Conservation (phyloP, 2,888 invertebrate species). For the Nemotelus nigrinus region DNA sequence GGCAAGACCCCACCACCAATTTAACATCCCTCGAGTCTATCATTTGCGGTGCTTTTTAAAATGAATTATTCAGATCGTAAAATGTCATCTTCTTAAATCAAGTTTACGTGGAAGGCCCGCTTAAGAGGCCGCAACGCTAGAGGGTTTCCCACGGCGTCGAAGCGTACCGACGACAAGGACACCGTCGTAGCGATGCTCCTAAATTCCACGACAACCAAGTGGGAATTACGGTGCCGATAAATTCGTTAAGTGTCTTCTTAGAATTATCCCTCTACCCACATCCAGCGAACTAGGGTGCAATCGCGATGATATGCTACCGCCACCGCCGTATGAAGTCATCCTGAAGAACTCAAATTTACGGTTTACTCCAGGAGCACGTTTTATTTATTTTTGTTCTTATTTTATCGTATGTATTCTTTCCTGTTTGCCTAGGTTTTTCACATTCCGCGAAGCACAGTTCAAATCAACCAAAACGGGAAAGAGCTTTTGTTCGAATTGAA, state of each 20-base stretch:
- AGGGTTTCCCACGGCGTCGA: too few relatives aligned
- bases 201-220: conserved; percentile 42
- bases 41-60: conserved; percentile 47
- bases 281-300: neutral
- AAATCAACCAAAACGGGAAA: too few relatives aligned
- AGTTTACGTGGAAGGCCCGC: conserved; percentile 38
- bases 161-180: neutral
- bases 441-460: too few relatives aligned
- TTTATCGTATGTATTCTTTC: too few relatives aligned
- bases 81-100: conserved; percentile 48
- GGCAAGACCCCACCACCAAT: conserved; percentile 1
- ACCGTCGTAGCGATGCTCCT: neutral
- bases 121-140: too few relatives aligned
- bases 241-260: conserved; percentile 49
- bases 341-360: neutral
- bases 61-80: conserved; percentile 51
- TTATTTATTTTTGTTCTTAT: neutral
- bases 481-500: too few relatives aligned
- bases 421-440: too few relatives aligned
- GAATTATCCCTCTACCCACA: conserved; percentile 22
- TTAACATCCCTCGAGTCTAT: conserved; percentile 40
- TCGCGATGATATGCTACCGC: neutral
- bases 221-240: conserved; percentile 45
- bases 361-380: neutral
- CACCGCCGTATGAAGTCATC: neutral